phyloP scores from a whole-genome alignment of 2,113 vertebrate genomes.

The Burhinus oedicnemus region DNA sequence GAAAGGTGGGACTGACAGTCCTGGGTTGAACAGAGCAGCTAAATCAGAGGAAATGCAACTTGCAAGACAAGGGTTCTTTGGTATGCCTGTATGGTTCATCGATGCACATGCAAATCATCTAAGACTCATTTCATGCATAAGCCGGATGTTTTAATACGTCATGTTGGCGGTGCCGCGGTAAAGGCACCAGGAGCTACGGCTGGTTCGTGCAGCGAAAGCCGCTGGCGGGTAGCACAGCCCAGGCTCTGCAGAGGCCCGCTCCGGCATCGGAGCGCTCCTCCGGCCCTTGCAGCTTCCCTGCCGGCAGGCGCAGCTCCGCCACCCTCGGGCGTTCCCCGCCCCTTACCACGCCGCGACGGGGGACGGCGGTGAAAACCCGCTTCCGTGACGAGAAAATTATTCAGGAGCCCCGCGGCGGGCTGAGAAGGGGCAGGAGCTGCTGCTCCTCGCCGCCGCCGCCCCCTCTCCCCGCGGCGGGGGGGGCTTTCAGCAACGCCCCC shows the following conservation, averaged over 20 bases:
- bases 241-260: neutral
- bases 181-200: no score
- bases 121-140: accelerated
- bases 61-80: accelerated
- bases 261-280: neutral
- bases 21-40: neutral
- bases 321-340: accelerated
- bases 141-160: accelerated
- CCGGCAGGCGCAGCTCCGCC: no score
- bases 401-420: no score
- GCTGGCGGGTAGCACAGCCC: accelerated
- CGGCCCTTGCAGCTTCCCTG: neutral
- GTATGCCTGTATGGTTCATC: accelerated
- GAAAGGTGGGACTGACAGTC: accelerated
- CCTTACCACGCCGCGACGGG: accelerated
- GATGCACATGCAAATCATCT: accelerated
- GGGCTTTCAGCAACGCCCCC: no score
- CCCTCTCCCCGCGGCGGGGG: no score
- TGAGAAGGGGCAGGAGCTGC: no score
- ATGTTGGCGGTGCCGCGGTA: neutral
- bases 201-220: accelerated
- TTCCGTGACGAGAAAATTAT: accelerated
- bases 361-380: accelerated
- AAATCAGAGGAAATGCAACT: neutral
- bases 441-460: no score